Evolutionary conservation across 2,113 vertebrate species (phyloP), one percentile per base, ranked within the genome.

Genomic region (Tenebrosternarchus preto): DNA sequence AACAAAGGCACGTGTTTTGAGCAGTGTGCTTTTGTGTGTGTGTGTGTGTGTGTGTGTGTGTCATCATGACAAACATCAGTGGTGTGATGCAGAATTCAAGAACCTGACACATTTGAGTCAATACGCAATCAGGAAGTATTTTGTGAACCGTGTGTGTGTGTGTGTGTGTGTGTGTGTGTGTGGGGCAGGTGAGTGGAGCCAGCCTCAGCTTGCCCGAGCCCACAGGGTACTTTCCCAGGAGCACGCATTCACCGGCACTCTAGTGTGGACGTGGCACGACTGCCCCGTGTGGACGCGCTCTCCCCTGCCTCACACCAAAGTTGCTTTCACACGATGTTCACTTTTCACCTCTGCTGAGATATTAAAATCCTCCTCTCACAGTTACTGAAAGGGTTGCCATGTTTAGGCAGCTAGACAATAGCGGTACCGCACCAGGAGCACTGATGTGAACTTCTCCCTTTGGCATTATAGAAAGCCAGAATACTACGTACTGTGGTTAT

Each of bases 71-170:
- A 80, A 69, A 77, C 73, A 39, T 24, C 86, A 56, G 80, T 72
- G 77, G 86, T 87, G 86, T 82, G 66, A 82, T 77, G 69, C 66
- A 76, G 76, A 83, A 84, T 82, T 86, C 79, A 82, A 87, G 84
- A 86, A 75, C 63, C 76, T 90, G 87, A 88, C 88, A 25, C 89
- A 76, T 43, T 29, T 71, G 86, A 90, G 89, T 91, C 88, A 87
- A 73, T 83, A 69, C 71, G 76, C 36, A 73, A 83, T 83, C 87
- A 86, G 90, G 90, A 91, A 90, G 87, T 86, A 53, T 82, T 80
- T 82, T 85, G 73, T 68, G 46, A 82, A 75, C 77, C 29, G 73
- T 50, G 70, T 76, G 83, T 80, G 78, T 60, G 81, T 87, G 84
- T 80, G 84, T 64, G 80, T 81, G 72, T n/a, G n/a, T 67, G 25